phyloP scores from a whole-genome alignment of 2,113 vertebrate genomes.

The Pterocles orientalis region DNA sequence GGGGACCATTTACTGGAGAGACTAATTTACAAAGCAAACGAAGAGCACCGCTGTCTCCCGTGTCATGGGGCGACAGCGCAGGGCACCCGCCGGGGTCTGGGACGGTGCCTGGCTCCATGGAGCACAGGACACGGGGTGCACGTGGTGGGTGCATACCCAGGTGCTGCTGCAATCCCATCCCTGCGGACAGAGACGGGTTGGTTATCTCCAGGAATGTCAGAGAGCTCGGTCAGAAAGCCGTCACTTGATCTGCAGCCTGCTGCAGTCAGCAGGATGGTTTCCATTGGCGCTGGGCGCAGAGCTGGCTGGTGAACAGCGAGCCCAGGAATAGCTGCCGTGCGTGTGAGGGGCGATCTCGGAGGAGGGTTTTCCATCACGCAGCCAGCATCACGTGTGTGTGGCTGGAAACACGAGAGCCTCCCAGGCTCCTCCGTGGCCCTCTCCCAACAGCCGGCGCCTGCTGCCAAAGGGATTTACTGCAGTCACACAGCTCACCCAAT shows the following conservation, averaged over 20 bases:
- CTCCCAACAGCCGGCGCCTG: background rate
- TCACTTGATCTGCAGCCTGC: background rate
- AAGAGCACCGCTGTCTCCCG: accelerated
- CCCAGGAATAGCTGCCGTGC: background rate
- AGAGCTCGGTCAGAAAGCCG: no score
- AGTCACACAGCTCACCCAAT: background rate
- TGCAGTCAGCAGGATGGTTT: background rate
- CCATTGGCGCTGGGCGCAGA: background rate
- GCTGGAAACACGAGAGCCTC: background rate
- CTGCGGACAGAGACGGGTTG: background rate
- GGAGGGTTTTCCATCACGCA: background rate
- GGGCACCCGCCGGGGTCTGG: background rate
- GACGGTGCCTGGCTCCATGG: accelerated
- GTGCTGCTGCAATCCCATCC: background rate
- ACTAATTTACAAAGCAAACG: background rate
- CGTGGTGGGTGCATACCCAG: accelerated
- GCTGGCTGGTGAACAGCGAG: accelerated
- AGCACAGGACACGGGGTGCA: background rate
- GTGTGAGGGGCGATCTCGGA: background rate
- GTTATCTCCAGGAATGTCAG: accelerated
- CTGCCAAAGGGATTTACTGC: background rate
- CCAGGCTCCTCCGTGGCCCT: background rate
- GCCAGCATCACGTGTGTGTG: background rate
- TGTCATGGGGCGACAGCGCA: background rate
- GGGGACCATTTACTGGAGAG: background rate